Base-by-base conservation (phyloP, 2,113 vertebrate genomes). In the Laticauda laticaudata region DNA sequence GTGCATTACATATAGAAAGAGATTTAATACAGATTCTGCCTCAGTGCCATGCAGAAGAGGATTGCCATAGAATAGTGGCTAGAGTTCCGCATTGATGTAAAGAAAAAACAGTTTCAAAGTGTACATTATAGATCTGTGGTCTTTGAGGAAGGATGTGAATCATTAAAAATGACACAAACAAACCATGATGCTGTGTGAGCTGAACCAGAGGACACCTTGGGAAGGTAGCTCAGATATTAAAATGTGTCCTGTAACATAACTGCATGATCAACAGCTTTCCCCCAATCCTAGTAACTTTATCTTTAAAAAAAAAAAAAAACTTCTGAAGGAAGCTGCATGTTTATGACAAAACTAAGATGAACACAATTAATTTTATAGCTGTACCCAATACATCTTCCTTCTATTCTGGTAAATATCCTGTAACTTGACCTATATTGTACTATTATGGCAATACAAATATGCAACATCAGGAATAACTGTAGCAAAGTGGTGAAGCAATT, bases 331-430 rank as follows among this genome's bases (percentile, higher is more conserved):
- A 45, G 55, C 3, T 34, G 34, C 39, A 86, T 4, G 15, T 5
- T 39, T 57, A 24, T 29, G 6, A 26, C 39, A 45, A 57, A 45
- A 56, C 26, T 85, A 7, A 34, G 0, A 55, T 56, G 75, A 43
- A 51, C 39, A 26, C 21, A 4, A 91, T 45, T 43, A 43, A 43
- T 86, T 57, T 29, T 48, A 34, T 21, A 69, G 26, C 43, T 61
- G n/a, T 24, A 61, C 0, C 43, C 90, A 54, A 61, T 64, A 23
- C 26, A 0, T 0, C 4, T 59, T 48, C 3, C 86, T 64, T 3
- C 90, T 89, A 90, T 86, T 14, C 48, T 26, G 51, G 39, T 5
- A 3, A 88, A 51, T 0, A 43, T 90, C 61, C 26, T 91, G 85
- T 86, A 85, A 56, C 24, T 87, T 34, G 91, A 87, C 55, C 43